Base-by-base conservation (phyloP, 2,113 vertebrate species). In the Phasianus colchicus region DNA sequence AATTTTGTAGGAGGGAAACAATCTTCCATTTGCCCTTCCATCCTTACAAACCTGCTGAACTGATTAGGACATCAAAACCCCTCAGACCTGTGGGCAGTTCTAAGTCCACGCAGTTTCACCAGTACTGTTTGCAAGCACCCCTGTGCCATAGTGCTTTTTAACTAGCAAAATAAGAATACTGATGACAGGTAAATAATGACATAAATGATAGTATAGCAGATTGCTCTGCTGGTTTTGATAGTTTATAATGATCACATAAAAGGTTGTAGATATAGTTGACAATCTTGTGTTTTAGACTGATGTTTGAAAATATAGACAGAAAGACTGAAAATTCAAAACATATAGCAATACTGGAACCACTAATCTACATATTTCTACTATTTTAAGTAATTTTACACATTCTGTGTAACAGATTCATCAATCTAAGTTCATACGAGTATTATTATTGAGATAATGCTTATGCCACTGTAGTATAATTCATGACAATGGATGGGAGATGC, bases 21-120 rank as follows among this genome's bases (percentile, higher is more conserved):
- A 64, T 69, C 30, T 94, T 43, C 73, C 73, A 57, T 72, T 83
- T 84, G 80, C 43, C 47, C 90, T 88, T 90, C 85, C 70, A 90
- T 71, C 57, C 69, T 81, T 84, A 74, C 36, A 88, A 77, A 93
- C 43, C 36, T 52, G 73, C 57, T 69, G 60, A 83, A 90, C 64
- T 71, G 88, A 92, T 78, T 3, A 69, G 43, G 61, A 78, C 69
- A 45, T 61, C 40, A 60, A 77, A 95, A 89, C 9, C 24, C 65
- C 58, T 83, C 29, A 86, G 73, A 76, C 7, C 20, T 57, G 52
- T 74, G 75, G 57, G 50, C 43, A 79, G 42, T 10, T 19, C 50
- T 75, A 8, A 54, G 52, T 14, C 67, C 54, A 14, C 43, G 67
- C 52, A 91, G 34, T 27, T 86, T 70, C 45, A 73, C 27, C 45